Conservation (phyloP, 2,888 invertebrate species). For the Eristalis intricaria region DNA sequence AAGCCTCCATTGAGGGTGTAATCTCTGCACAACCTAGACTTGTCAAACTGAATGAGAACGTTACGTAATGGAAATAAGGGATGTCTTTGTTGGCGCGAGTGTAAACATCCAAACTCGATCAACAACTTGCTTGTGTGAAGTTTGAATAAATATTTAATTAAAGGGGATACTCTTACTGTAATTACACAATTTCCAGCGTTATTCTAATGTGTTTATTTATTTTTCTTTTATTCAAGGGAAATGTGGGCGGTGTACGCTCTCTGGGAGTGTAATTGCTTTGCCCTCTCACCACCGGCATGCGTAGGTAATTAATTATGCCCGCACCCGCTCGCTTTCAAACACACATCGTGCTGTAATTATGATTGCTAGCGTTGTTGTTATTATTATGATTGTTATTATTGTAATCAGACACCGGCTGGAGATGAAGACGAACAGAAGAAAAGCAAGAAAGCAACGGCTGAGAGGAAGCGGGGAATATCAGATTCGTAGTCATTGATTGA, state of each 20-base stretch:
- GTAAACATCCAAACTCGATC: slow-evolving; percentile 1
- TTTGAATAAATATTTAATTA: slow-evolving; percentile 32
- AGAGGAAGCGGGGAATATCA: slow-evolving; percentile 8
- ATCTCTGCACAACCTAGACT: slow-evolving; percentile 6
- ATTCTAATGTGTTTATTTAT: slow-evolving; percentile 21
- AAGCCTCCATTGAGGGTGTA: neutral
- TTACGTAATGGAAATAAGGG: slow-evolving; percentile 49
- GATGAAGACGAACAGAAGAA: neutral
- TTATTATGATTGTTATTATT: slow-evolving; percentile 50
- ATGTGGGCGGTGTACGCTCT: slow-evolving; percentile 39
- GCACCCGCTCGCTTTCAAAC: slow-evolving; percentile 55
- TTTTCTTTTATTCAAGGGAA: slow-evolving; percentile 1
- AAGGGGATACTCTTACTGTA: slow-evolving; percentile 23
- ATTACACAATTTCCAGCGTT: slow-evolving; percentile 27
- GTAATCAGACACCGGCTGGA: slow-evolving; percentile 52
- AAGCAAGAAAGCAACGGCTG: neutral
- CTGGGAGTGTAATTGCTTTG: slow-evolving; percentile 47
- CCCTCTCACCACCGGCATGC: slow-evolving; percentile 49
- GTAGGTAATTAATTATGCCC: slow-evolving; percentile 62
- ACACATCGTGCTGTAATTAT: slow-evolving; percentile 54
- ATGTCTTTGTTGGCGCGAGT: neutral
- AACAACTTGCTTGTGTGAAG: neutral
- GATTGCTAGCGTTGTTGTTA: slow-evolving; percentile 27
- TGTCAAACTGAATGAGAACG: slow-evolving; percentile 4
- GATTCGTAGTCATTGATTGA: slow-evolving; percentile 48